Percentiles rank a stretch among this genome's conserved stretches.
phyloP scores from a whole-genome alignment of 2,113 vertebrate species.

The Syrrhaptes paradoxus region DNA sequence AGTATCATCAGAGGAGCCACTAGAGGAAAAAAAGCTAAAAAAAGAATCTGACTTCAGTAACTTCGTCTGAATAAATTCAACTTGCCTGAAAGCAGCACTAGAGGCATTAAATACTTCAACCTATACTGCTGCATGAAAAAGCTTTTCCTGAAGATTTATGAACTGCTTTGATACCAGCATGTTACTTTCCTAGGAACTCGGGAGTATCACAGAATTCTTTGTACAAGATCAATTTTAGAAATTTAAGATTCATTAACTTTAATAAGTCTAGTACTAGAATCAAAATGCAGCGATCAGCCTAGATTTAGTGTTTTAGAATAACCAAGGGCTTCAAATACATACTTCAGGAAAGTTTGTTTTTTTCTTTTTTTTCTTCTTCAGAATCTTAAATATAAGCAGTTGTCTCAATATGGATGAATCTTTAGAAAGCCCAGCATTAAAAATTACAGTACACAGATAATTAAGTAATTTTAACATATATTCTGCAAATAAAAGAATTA shows the following conservation, averaged over 20 bases:
- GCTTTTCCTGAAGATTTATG: background rate
- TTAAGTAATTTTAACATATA: background rate
- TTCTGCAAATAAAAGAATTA: background rate
- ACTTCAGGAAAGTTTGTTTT: background rate
- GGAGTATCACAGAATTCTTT: background rate
- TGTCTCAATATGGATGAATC: background rate
- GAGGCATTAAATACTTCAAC: background rate
- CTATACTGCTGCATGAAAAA: background rate
- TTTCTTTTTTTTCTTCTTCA: background rate
- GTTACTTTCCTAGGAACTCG: background rate
- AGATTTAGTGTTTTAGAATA: background rate
- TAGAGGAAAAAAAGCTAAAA: background rate
- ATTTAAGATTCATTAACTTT: background rate
- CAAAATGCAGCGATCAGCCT: background rate
- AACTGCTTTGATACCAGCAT: background rate
- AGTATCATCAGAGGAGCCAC: background rate
- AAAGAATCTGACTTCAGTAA: background rate
- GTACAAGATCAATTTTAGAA: background rate
- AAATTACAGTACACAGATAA: background rate
- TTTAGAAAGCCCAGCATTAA: background rate
- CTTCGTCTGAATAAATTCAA: background rate
- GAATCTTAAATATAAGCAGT: background rate
- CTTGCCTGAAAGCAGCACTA: background rate
- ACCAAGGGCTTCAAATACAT: background rate
- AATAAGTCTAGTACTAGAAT: background rate